Evolutionary conservation across 2,113 vertebrate species (phyloP), one percentile per base, ranked within the genome.

Genomic region (Chunga burmeisteri): DNA sequence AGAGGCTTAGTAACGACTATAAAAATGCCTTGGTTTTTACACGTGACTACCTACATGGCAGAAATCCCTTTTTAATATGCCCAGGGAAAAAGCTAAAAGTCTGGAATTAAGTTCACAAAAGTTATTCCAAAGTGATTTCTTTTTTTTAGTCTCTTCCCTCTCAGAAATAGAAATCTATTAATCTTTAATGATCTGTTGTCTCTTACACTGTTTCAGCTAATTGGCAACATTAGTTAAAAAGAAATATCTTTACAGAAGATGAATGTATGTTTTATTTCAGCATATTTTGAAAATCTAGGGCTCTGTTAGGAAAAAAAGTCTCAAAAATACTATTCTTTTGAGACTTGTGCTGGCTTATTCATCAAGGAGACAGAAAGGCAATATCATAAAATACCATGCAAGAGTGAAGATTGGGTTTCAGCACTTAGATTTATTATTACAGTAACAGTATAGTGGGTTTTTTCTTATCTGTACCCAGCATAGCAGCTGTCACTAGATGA

Each of bases 331-430:
- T n/a, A 50, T 87, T 70, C 25, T 58, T 84, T 74, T 53, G 68
- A 75, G 78, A 71, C 6, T 3, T 66, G 15, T 42, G 22, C 70
- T 87, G n/a, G 30, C 42, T 94, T 94, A 93, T 95, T 91, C 68
- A 93, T 95, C 77, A 93, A 83, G 50, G 50, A 89, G 68, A 74
- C 8, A 19, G 87, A 89, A 95, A 88, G 49, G 83, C 55, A 91
- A 61, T 86, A 83, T 68, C 66, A 80, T 81, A 72, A 95, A 93
- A 86, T 56, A 86, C 40, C 42, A 88, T 40, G 49, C 86, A 91
- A 88, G 53, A 77, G n/a, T 32, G 30, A 93, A 86, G 72, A 73
- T 5, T 80, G 59, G 34, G 46, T 16, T 86, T 83, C 78, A 77
- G 49, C 58, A 38, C 62, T 55, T 52, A 55, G 61, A 91, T 96